Conservation (phyloP, 2,888 invertebrate species). For the Aphrophora alni region DNA sequence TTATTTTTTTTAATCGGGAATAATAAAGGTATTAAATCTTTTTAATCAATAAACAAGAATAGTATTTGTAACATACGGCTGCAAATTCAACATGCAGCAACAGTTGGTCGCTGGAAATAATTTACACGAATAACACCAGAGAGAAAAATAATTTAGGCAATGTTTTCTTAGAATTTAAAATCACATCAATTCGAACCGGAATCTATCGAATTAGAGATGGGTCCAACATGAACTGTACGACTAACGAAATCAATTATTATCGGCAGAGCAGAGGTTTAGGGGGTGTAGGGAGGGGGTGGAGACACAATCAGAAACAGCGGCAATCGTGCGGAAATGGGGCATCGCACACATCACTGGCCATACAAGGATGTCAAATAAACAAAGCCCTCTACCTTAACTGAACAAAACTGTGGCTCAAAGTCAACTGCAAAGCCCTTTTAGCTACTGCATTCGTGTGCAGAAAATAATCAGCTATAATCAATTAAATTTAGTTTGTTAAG, state of each 20-base stretch:
- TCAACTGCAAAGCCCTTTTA: neutral
- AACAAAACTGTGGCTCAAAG: neutral
- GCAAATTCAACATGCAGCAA: too few species aligned
- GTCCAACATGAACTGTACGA: neutral
- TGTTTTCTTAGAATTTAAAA: neutral
- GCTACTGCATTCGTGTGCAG: neutral
- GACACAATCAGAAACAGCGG: conserved; percentile 19
- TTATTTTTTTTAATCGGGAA: too few species aligned
- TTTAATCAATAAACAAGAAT: too few species aligned
- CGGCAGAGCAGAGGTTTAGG: neutral
- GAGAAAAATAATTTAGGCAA: neutral
- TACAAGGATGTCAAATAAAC: conserved; percentile 17
- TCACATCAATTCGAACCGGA: neutral
- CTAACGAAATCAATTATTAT: conserved; percentile 25
- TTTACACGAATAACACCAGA: too few species aligned
- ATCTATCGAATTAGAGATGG: neutral
- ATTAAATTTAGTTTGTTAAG: too few species aligned
- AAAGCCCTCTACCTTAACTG: neutral
- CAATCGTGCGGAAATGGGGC: conserved; percentile 20
- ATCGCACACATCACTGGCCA: conserved; percentile 22
- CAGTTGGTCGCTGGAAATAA: too few species aligned
- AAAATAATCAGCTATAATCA: too few species aligned
- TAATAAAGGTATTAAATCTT: too few species aligned
- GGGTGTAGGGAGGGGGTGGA: neutral
- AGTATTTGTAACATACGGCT: too few species aligned